Percentiles rank a stretch among this genome's conserved stretches.
These are phyloP conservation scores for Dromaius novaehollandiae DNA, from an alignment of 2,113 vertebrate genomes.

Conservation along the genomic window DNA sequence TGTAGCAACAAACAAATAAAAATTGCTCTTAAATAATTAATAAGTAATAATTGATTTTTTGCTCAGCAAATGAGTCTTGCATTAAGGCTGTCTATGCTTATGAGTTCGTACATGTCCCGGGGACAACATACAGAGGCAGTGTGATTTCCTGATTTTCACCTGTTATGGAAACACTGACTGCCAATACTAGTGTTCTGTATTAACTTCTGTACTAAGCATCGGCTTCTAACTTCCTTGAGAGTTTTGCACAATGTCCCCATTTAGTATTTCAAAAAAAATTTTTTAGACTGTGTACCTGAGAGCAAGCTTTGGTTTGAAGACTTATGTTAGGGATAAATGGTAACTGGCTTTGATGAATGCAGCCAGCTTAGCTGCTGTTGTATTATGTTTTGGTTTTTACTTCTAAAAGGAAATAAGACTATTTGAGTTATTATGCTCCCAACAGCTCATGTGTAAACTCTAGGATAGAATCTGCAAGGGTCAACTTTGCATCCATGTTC, in stretches of 20 bases:
- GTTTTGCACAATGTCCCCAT: background rate
- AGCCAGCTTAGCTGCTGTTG: background rate
- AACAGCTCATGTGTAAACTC: background rate
- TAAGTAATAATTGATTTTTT: background rate
- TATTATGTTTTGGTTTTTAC: background rate
- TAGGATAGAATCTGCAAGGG: background rate
- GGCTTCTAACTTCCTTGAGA: background rate
- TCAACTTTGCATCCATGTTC: background rate
- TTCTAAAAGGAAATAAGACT: slow-evolving; percentile 9
- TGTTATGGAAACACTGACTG: background rate
- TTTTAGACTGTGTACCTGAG: background rate
- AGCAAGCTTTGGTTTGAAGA: background rate
- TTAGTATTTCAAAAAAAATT: background rate
- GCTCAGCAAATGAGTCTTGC: fast-evolving
- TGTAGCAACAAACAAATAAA: background rate
- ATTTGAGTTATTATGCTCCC: slow-evolving; percentile 37
- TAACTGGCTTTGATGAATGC: background rate
- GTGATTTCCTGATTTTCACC: background rate
- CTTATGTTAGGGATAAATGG: background rate
- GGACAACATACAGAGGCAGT: background rate
- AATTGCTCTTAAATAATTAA: background rate
- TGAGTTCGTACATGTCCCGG: background rate
- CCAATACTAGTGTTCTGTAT: background rate
- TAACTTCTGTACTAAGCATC: background rate
- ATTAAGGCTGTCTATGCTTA: background rate